Evolutionary conservation across 2,888 invertebrate species (phyloP).

Genomic region (Steinernema carpocapsae): DNA sequence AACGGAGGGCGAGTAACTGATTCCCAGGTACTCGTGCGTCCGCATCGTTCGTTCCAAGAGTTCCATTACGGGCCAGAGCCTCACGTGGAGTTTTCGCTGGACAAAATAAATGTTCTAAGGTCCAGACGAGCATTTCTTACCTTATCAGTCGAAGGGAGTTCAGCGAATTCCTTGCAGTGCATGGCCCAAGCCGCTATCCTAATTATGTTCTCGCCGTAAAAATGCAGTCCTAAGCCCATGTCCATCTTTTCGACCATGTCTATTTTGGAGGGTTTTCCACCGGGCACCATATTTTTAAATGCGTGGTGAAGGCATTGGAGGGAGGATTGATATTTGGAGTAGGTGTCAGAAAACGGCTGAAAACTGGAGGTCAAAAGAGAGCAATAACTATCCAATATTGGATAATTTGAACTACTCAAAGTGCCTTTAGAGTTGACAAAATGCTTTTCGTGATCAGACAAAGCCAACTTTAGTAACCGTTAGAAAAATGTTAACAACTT

Average conservation of each 20-base stretch:
- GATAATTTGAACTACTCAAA: too few relatives aligned
- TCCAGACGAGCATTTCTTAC: not conserved
- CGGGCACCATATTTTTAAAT: slow-evolving; percentile 21
- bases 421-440: too few relatives aligned
- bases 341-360: not conserved
- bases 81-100: not conserved
- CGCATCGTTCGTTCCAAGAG: not conserved
- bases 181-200: slow-evolving; percentile 11
- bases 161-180: slow-evolving; percentile 30
- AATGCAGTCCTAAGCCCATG: not conserved
- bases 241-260: slow-evolving; percentile 23
- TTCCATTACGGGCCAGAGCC: not conserved
- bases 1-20: not conserved
- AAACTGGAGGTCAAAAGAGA: not conserved
- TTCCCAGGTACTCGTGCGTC: slow-evolving; percentile 7
- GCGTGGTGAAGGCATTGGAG: slow-evolving; percentile 6
- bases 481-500: not conserved
- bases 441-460: too few relatives aligned
- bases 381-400: too few relatives aligned
- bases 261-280: slow-evolving; percentile 28
- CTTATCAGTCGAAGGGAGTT: slow-evolving; percentile 24
- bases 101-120: not conserved
- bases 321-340: not conserved
- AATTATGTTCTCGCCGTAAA: slow-evolving; percentile 33
- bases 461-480: too few relatives aligned